Evolutionary conservation across 2,113 vertebrate genomes (phyloP).

Genomic region (Oncorhynchus masou): DNA sequence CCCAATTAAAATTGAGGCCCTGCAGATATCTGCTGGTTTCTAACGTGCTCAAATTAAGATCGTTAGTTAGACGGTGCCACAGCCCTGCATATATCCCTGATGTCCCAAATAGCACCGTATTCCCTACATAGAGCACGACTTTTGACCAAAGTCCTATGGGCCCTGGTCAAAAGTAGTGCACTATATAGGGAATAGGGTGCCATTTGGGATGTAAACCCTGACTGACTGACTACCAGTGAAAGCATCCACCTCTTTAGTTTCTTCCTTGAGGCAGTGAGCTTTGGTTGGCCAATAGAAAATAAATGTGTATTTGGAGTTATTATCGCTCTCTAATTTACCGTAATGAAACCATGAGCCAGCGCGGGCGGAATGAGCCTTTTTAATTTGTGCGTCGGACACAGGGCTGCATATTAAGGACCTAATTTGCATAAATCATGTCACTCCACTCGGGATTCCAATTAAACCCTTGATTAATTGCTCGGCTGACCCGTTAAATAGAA

Average conservation of each 20-base stretch:
- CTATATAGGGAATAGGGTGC: too few species aligned
- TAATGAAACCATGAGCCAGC: constrained; percentile 68
- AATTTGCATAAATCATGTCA: constrained; percentile 78
- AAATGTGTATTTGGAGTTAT: constrained; percentile 74
- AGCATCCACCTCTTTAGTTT: constrained; percentile 44
- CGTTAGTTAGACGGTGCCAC: constrained; percentile 11
- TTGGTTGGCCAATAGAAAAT: constrained; percentile 58
- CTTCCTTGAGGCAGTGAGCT: constrained; percentile 54
- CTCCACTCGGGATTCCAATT: constrained; percentile 74
- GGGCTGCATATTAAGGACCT: constrained; percentile 74
- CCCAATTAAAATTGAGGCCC: constrained; percentile 71
- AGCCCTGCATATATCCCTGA: too few species aligned
- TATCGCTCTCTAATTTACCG: constrained; percentile 68
- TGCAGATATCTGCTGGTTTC: constrained; percentile 62
- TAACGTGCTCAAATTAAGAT: constrained; percentile 69
- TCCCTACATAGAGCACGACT: too few species aligned
- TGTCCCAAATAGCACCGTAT: too few species aligned
- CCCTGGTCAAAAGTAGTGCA: too few species aligned
- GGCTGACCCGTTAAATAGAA: constrained; percentile 76
- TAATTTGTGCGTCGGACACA: constrained; percentile 66
- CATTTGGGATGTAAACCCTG: constrained; percentile 9
- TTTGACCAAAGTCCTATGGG: too few species aligned
- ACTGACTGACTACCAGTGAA: constrained; percentile 30
- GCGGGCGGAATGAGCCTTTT: constrained; percentile 63
- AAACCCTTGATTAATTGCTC: constrained; percentile 76